Base-by-base conservation (phyloP, 2,888 invertebrate genomes). In the Acleris emargana region DNA sequence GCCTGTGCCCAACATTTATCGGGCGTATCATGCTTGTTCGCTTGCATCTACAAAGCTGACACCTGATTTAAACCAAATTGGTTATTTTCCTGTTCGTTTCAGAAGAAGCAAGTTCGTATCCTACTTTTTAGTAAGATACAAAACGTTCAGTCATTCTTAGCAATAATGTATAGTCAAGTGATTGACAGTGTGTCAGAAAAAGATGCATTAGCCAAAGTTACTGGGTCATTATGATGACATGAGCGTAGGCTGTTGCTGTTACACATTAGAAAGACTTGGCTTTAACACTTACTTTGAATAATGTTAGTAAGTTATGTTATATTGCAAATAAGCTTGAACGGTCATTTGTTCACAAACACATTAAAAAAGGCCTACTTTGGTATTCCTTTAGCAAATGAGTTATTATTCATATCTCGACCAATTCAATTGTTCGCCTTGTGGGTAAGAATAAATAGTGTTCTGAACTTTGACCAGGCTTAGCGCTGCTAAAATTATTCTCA, bases 401-500 rank as follows among this genome's bases (percentile, higher is more conserved):
- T 18, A 17, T 52, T 52, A 51, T 60, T 54, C 32, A 55, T 49
- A 54, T 22, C 20, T 11, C 13, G 54, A 47, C 13, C 3, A 25
- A 52, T 58, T 45, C 58, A 51, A 52, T 58, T 52, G 43, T 43
- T 22, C 25, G 9, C 32, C n/a, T 43, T 57, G 13, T 38, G 4
- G 28, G 38, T 47, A 42, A 22, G 32, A 47, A 28, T 25, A 55
- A 25, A 54, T 38, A 62, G 25, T 50, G 28, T 45, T 62, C 58
- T 63, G 61, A 59, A 62, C 60, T 64, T 55, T 60, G 55, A 60
- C 55, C 55, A n/a, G 49, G 60, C 58, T 67, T 59, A 67, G 59
- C 42, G 52, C 42, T 52, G 54, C 47, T 64, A 54, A 63, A 51
- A 58, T 32, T 61, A 64, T 47, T 64, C 28, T 52, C 58, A 57